phyloP scores from a whole-genome alignment of 1,140 invertebrate genomes.

The Teleopsis dalmanni region DNA sequence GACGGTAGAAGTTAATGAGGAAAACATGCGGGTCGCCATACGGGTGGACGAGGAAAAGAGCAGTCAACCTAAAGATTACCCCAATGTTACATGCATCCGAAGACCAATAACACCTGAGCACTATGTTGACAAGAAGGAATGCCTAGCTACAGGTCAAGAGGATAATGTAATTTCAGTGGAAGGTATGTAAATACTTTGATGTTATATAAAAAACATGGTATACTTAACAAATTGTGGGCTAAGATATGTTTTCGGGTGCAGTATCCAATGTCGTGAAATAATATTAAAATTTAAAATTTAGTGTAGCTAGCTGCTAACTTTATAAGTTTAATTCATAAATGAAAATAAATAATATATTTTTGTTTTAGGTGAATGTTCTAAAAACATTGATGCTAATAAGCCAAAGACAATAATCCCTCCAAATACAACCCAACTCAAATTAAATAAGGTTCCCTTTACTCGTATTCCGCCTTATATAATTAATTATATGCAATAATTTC shows the following conservation, averaged over 20 bases:
- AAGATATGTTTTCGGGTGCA: too few relatives aligned
- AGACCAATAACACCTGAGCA: constrained; percentile 66
- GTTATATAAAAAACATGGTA: too few relatives aligned
- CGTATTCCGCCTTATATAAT: too few relatives aligned
- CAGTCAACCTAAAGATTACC: too few relatives aligned
- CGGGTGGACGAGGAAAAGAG: background rate
- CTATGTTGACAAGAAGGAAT: constrained; percentile 38
- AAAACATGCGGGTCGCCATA: background rate
- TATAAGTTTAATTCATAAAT: background rate
- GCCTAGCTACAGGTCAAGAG: constrained; percentile 10
- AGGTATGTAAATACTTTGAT: background rate
- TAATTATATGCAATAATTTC: too few relatives aligned
- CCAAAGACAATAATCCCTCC: constrained; percentile 22
- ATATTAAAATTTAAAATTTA: too few relatives aligned
- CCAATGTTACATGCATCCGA: constrained; percentile 64
- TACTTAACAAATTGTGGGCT: too few relatives aligned
- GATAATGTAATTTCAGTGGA: background rate
- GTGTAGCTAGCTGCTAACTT: too few relatives aligned
- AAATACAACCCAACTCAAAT: too few relatives aligned
- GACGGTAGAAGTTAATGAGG: background rate
- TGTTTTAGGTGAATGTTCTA: too few relatives aligned
- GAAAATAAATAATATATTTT: background rate
- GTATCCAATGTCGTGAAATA: too few relatives aligned
- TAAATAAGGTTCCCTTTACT: too few relatives aligned
- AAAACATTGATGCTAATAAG: background rate